Conservation (phyloP, 2,113 vertebrate species). For the Dendrocopos noguchii region DNA sequence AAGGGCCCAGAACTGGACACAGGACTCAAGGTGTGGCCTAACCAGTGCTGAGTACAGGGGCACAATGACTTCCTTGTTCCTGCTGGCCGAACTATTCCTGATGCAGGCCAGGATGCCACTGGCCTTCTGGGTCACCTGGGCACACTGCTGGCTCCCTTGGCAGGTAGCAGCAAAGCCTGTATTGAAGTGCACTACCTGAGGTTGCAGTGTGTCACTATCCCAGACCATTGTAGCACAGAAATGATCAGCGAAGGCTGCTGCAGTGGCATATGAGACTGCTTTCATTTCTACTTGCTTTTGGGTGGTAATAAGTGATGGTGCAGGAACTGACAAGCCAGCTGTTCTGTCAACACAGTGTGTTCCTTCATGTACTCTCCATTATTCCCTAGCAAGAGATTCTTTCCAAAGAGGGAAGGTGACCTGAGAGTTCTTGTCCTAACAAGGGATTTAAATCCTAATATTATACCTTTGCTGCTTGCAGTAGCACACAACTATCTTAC, state of each 20-base stretch:
- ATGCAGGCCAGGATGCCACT: too few relatives aligned
- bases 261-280: not conserved
- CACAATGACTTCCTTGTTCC: too few relatives aligned
- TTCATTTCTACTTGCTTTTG: not conserved
- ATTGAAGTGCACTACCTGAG: not conserved
- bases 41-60: too few relatives aligned
- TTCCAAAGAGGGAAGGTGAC: not conserved
- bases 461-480: not conserved
- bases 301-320: not conserved
- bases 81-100: too few relatives aligned
- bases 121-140: too few relatives aligned
- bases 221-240: not conserved
- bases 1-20: too few relatives aligned
- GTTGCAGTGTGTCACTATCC: not conserved
- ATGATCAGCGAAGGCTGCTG: not conserved
- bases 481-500: rapidly evolving
- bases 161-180: not conserved
- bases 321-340: not conserved
- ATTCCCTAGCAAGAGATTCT: not conserved
- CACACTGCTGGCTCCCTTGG: not conserved
- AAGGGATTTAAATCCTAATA: not conserved
- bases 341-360: not conserved
- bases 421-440: not conserved
- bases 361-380: not conserved
- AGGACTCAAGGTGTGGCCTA: too few relatives aligned